Base-by-base conservation (phyloP, 1,140 invertebrate genomes). In the Leguminivora glycinivorella region DNA sequence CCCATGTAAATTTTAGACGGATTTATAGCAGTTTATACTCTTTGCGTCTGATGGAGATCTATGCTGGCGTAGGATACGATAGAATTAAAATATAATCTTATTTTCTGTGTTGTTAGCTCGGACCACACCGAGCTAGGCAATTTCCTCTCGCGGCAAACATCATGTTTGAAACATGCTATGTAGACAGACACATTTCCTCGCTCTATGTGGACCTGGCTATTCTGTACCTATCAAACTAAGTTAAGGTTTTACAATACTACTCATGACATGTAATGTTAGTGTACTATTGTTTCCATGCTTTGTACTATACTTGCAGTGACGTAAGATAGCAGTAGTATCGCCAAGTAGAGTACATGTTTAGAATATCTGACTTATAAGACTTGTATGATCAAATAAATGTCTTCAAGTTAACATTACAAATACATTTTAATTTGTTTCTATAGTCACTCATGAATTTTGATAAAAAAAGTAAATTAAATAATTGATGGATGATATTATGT, bases 261-360 rank as follows among this genome's bases (percentile, higher is more conserved):
- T 63, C 58, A 63, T 63, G 58, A 63, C 58, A 63, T 63, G 24
- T 29, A 63, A 63, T 63, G 58, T 63, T 63, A 63, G 58, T 63
- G 58, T 63, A 31, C n/a, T 63, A 63, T 63, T 63, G 58, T 63
- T 63, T 29, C 24, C 25, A 63, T 34, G 58, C 58, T 63, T 63
- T 63, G 58, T 63, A 63, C 6, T 29, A 29, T 63, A 29, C 29
- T 29, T 63, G 58, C 58, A 29, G 17, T 63, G 58, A 63, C 56
- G 25, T 31, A 31, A 31, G 47, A 22, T 52, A 52, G 47, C 47
- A 63, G 58, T 63, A 63, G 58, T 63, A 24, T 19, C 12, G 19
- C 29, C 29, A 29, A 17, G 26, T 63, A 63, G 25, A 29, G 47
- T 63, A 63, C 58, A 29, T 31, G 26, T 31, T 63, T 63, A 63